Base-by-base conservation (phyloP, 1,140 invertebrate genomes). In the Drosophila ambigua region DNA sequence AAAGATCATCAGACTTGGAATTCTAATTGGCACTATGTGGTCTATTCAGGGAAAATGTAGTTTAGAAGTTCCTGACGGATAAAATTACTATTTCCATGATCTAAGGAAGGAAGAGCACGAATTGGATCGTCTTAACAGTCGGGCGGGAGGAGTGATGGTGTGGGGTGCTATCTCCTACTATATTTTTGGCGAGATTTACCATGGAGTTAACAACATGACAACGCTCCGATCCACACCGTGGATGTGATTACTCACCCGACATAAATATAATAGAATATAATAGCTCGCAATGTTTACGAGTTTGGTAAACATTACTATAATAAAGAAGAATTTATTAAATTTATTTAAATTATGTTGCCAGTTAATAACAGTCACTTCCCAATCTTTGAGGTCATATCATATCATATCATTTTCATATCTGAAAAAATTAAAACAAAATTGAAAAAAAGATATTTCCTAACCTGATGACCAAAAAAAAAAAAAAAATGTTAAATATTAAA, bases 271-370 rank as follows among this genome's bases (percentile, higher is more conserved):
- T 31, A 31, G 2, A 31, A n/a, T n/a, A n/a, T n/a, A n/a, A n/a
- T 3, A 31, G 57, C 23, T 41, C 52, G 2, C 20, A 48, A 44
- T 23, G 43, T 59, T 48, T 49, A 59, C 16, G 45, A 46, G 20
- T 49, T 45, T 26, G 15, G 15, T 15, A 59, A 46, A 59, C 45
- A 49, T 13, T 59, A 59, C 35, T 49, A 28, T 8, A 48, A 9
- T 13, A 49, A 59, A 24, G n/a, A n/a, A 5, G 57, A 59, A 8
- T 26, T 49, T 2, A 58, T 58, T 58, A 2, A 58, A 24, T 59
- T 49, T 49, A 9, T 16, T 23, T 49, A 7, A 20, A 59, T 48
- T 49, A 49, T 39, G 49, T 49, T 35, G 23, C 2, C 4, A 23
- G 23, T 23, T 23, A 2, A 4, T 23, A 23, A 0, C 2, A 23